Conservation (phyloP, 2,888 invertebrate species). For the Craniophora ligustri region DNA sequence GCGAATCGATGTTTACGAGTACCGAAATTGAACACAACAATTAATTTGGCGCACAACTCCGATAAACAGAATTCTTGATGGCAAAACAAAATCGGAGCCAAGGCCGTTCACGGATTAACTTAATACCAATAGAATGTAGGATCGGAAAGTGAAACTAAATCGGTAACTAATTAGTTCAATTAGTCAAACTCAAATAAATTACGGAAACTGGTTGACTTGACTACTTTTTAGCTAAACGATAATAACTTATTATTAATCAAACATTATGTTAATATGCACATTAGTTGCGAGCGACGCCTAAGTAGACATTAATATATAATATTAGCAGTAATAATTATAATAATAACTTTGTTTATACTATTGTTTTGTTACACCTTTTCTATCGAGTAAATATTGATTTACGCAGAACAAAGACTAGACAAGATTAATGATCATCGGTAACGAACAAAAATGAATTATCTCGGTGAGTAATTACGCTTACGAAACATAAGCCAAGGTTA, state of each 20-base stretch:
- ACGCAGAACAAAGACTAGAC: conserved; percentile 50
- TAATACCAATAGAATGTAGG: conserved; percentile 60
- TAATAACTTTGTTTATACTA: too few species aligned
- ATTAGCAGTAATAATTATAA: too few species aligned
- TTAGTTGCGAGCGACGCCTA: conserved; percentile 74
- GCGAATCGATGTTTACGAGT: conserved; percentile 33
- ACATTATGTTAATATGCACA: conserved; percentile 66
- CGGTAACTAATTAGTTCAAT: conserved; percentile 75
- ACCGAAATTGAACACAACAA: conserved; percentile 33
- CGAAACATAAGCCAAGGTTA: conserved; percentile 75
- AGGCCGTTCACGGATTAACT: conserved; percentile 73
- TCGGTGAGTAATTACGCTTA: conserved; percentile 63
- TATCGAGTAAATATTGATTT: conserved; percentile 59
- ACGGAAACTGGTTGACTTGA: conserved; percentile 67
- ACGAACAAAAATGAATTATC: conserved; percentile 56
- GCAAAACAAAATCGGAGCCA: conserved; percentile 66
- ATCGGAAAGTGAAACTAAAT: conserved; percentile 80
- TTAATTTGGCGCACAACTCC: conserved; percentile 33
- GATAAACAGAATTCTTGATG: conserved; percentile 46
- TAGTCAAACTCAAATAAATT: conserved; percentile 74
- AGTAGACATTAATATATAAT: conserved; percentile 81
- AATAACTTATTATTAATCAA: conserved; percentile 79
- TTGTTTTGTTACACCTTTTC: conserved; percentile 52
- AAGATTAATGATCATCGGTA: conserved; percentile 53
- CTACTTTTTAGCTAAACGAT: conserved; percentile 75